Evolutionary conservation across 2,797 vertebrate genomes (phyloP), one percentile per base, ranked within the genome.

Genomic region (Chaetophractus vellerosus): DNA sequence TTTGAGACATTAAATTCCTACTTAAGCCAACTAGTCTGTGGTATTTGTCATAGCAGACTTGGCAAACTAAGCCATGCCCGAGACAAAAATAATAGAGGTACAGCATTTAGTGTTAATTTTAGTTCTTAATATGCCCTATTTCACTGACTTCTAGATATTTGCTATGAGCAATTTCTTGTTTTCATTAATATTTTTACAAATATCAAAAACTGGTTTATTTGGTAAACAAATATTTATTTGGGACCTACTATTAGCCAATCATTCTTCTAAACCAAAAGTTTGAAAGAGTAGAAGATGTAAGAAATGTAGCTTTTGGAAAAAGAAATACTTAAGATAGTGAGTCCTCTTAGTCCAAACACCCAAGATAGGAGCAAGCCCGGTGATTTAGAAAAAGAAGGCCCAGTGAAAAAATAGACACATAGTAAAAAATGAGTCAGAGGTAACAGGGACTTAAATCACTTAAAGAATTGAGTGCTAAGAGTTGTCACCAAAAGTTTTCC

Each of bases 391-490:
- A 16, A 79, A 74, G 5, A 78, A 36, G 6, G 71, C 1, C 1
- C 11, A 59, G 5, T 31, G 24, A 72, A 38, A 5, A 64, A 76
- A 21, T 28, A 41, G 2, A 23, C 0, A 0, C 0, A 31, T 8
- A 2, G 16, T 33, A 59, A 33, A 3, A 55, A n/a, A 59, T 45
- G 19, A 74, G 1, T 21, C 0, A 31, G 9, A 50, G 21, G 41
- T 41, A 55, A 26, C 1, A 38, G 8, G 38, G 11, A 16, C 5
- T 31, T 45, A 71, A 50, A 6, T 63, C 7, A 59, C 1, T 2
- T 1, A 76, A 26, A 0, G 23, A 57, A 59, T 24, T 9, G 15
- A 41, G 28, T 0, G 10, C 3, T 0, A 36, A 50, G 5, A 23
- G 3, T 38, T 45, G 9, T 4, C 14, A 2, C 31, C 24, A 28